Evolutionary conservation across 1,140 invertebrate species (phyloP), one percentile per base, ranked within the genome.

Genomic region (Dryas iulia): DNA sequence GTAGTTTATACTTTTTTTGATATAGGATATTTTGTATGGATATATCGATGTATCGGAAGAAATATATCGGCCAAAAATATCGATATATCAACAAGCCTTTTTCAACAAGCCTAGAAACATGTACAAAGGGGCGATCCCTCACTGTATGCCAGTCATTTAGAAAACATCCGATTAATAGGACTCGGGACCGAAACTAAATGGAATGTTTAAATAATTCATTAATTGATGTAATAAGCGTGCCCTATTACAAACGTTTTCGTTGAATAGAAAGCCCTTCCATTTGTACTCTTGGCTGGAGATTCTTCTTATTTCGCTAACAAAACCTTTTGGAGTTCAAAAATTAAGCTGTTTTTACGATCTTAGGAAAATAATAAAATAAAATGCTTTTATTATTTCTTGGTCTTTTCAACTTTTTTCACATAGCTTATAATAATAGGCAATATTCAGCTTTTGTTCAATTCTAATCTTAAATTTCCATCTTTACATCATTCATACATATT

Each of bases 61-160:
- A n/a, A n/a, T n/a, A n/a, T n/a, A n/a, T n/a, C n/a, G n/a, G n/a
- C n/a, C n/a, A n/a, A n/a, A n/a, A n/a, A n/a, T n/a, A n/a, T n/a
- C n/a, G n/a, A n/a, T n/a, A n/a, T n/a, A n/a, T n/a, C n/a, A n/a
- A n/a, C n/a, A n/a, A n/a, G n/a, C n/a, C n/a, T n/a, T n/a, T n/a
- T n/a, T n/a, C n/a, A n/a, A n/a, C n/a, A n/a, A n/a, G n/a, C n/a
- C n/a, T n/a, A n/a, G n/a, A n/a, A n/a, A n/a, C n/a, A n/a, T n/a
- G n/a, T n/a, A n/a, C n/a, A 10, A 18, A 47, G 54, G 31, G 10
- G 14, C 10, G 0, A 18, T 53, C 39, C 59, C 63, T 0, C 14
- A 33, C 26, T 23, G 54, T 61, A 60, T 35, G 57, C 52, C 28
- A 26, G 63, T 66, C 63, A 66, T 66, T 59, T 59, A 39, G 39